Evolutionary conservation across 2,797 vertebrate genomes (phyloP).

Genomic region (Propithecus perrieri): DNA sequence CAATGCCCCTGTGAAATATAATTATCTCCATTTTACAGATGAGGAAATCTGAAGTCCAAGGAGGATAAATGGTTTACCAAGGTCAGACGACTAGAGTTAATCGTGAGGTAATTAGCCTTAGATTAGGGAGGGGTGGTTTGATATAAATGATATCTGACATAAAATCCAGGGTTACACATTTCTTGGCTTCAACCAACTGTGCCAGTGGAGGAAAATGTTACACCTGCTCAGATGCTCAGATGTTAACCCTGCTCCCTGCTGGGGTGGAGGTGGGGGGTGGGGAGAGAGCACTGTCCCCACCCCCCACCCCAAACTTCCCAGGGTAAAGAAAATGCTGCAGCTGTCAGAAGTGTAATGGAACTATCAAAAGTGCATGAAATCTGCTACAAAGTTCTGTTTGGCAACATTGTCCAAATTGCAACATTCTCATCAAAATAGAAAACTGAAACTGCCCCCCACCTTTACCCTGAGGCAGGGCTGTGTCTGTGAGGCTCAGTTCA

Average conservation of each 20-base stretch:
- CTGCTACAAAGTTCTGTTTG: neutral
- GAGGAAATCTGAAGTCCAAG: conserved; percentile 9
- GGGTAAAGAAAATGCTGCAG: neutral
- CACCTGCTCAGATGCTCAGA: neutral
- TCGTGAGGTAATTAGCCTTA: neutral
- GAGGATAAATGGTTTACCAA: neutral
- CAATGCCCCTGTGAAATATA: neutral
- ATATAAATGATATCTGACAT: conserved; percentile 22
- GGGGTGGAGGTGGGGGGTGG: rapidly evolving
- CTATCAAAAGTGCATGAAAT: neutral
- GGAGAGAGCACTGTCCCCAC: neutral
- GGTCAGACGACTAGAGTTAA: neutral
- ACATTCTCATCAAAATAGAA: neutral
- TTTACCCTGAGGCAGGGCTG: neutral
- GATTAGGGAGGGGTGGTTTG: neutral
- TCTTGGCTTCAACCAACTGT: neutral
- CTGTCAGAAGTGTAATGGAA: neutral
- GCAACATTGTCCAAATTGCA: neutral
- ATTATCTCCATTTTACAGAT: conserved; percentile 37
- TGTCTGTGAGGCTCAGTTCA: neutral
- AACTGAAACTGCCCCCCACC: neutral
- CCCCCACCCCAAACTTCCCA: neutral
- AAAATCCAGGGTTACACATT: neutral
- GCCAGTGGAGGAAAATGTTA: neutral
- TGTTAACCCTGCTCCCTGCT: neutral